A percentile compares a stretch with the other conserved stretches of the same genome.
These are phyloP conservation scores for Perca flavescens DNA, from an alignment of 2,113 vertebrate genomes.

Conservation along the genomic window DNA sequence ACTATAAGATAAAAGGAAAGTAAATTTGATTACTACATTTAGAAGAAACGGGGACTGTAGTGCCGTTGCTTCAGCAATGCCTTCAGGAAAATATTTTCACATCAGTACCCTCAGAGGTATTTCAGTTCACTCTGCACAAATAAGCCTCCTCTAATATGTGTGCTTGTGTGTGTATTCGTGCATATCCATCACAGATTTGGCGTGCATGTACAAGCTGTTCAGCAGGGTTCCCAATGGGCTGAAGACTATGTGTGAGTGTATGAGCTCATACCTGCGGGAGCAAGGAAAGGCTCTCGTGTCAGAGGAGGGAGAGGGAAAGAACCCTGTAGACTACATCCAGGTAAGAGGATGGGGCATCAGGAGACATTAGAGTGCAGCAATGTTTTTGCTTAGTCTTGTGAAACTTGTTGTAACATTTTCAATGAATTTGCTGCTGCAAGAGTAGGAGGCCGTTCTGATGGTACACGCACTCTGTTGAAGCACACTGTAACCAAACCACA, in stretches of 20 bases:
- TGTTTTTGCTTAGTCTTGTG: not conserved
- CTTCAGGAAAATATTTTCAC: slow-evolving; percentile 14
- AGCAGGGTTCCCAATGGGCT: slow-evolving; percentile 98
- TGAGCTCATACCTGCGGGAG: slow-evolving; percentile 98
- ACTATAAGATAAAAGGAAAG: not conserved
- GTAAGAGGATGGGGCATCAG: slow-evolving; percentile 69
- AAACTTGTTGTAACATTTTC: not conserved
- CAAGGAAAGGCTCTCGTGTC: slow-evolving; percentile 99
- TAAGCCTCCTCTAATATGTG: slow-evolving; percentile 14
- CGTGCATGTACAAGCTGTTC: slow-evolving; percentile 99
- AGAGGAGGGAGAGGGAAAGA: slow-evolving; percentile 99
- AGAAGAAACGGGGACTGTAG: not conserved
- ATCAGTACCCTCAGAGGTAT: not conserved
- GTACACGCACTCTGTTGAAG: not conserved
- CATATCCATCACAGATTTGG: slow-evolving; percentile 88
- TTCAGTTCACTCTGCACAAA: slow-evolving; percentile 4
- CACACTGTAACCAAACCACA: not conserved
- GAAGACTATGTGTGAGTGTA: slow-evolving; percentile 99
- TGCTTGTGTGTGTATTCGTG: slow-evolving; percentile 28
- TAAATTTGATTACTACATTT: slow-evolving; percentile 26
- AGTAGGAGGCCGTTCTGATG: not conserved
- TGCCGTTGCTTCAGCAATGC: not conserved
- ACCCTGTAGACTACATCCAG: slow-evolving; percentile 99
- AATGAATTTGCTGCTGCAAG: not conserved
- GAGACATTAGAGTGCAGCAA: not conserved